Conservation (phyloP, 2,797 vertebrate species). For the Ctenopoma kingsleyae region DNA sequence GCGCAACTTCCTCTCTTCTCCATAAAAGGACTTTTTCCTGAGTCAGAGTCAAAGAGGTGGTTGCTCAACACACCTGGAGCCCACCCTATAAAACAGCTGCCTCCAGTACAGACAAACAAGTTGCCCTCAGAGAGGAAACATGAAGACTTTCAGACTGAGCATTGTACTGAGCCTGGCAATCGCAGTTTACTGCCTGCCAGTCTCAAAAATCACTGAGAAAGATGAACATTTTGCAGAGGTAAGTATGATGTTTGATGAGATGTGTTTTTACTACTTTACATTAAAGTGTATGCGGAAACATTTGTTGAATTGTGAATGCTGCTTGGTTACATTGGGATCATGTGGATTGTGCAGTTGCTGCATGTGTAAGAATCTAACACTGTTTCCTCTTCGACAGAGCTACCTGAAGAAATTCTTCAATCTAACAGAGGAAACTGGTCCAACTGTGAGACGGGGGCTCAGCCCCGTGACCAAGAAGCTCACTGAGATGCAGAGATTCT, state of each 20-base stretch:
- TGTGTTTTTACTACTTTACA: not conserved
- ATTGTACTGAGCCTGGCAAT: conserved; percentile 70
- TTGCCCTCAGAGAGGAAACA: conserved; percentile 48
- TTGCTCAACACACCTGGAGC: conserved; percentile 61
- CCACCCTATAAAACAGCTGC: conserved; percentile 62
- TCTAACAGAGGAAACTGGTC: conserved; percentile 61
- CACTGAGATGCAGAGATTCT: conserved; percentile 89
- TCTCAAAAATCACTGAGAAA: conserved; percentile 31
- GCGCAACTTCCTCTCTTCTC: conserved; percentile 40
- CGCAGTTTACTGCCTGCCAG: conserved; percentile 59
- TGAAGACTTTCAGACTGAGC: conserved; percentile 71
- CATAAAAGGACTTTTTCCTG: conserved; percentile 44
- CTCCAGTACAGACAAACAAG: conserved; percentile 32
- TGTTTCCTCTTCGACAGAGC: conserved; percentile 69
- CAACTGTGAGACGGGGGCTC: conserved; percentile 12
- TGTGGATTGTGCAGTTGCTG: not conserved
- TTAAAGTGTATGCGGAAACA: not conserved
- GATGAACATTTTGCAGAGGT: conserved; percentile 76
- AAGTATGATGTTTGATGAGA: conserved; percentile 16
- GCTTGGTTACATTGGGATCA: not conserved
- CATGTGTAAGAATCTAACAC: not conserved
- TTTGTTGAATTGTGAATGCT: not conserved
- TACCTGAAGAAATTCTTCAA: conserved; percentile 90
- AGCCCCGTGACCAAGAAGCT: conserved; percentile 76
- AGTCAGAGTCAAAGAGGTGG: conserved; percentile 25